Base-by-base conservation (phyloP, 1,140 invertebrate species). In the Acromyrmex echinatior region DNA sequence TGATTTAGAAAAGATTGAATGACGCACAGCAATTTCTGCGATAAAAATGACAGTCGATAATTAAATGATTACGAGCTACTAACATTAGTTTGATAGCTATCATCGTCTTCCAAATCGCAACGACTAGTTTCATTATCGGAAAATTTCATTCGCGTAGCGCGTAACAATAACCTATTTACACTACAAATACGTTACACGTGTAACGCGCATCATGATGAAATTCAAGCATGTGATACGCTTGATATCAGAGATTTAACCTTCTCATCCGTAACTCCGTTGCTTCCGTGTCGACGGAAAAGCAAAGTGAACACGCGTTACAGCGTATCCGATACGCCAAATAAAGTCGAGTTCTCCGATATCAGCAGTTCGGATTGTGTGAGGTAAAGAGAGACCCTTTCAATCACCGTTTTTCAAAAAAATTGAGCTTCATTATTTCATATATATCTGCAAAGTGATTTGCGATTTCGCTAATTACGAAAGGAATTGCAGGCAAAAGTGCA, bases 191-290 rank as follows among this genome's bases (percentile, higher is more conserved):
- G 12, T 74, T 28, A 58, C 53, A n/a, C 68, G 35, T 74, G 58
- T 74, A 80, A 80, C 49, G 49, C n/a, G 60, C 35, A 58, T 5
- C 35, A 5, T 74, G 25, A 62, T 84, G 70, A 84, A 76, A 84
- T 84, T 58, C 56, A 51, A 62, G 18, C 39, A 25, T 39, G 21
- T 16, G 80, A 84, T 76, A 84, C n/a, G 70, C 80, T 84, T 84
- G 80, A 84, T 76, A 84, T 51, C 70, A 76, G 80, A 84, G 80
- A 76, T 76, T 84, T 76, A 76, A 84, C 70, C 58, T 74, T 74
- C 39, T 84, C 35, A 21, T 70, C 82, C 86, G 82, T 88, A 88
- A 82, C 87, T 78, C 58, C 53, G 56, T 21, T 70, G 45, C 49
- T 10, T 73, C 49, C 21, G 14, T 9, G 14, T 16, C 25, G 28